Evolutionary conservation across 2,113 vertebrate species (phyloP).

Genomic region (Nibea coibor): DNA sequence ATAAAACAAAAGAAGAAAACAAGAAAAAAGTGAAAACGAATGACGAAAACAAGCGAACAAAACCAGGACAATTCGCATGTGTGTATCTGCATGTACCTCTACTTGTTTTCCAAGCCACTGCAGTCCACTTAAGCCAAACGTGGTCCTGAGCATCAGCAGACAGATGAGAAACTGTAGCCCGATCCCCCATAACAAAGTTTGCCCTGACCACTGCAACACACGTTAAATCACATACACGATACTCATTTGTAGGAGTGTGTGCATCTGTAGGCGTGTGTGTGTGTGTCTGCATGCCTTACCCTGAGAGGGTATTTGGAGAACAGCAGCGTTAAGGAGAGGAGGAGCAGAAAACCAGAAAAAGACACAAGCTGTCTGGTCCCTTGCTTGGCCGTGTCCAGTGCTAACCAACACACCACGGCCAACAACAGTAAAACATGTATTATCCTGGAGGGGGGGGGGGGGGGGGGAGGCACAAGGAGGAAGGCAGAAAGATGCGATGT

Average conservation of each 20-base stretch:
- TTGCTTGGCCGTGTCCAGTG: slow-evolving; percentile 84
- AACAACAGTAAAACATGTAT: slow-evolving; percentile 67
- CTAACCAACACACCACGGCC: slow-evolving; percentile 85
- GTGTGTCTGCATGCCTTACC: slow-evolving; percentile 72
- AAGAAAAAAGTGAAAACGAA: background rate
- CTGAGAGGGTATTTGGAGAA: slow-evolving; percentile 90
- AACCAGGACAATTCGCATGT: background rate
- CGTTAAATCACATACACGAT: background rate
- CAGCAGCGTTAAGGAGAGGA: slow-evolving; percentile 83
- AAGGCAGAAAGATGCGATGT: slow-evolving; percentile 40
- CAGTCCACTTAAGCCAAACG: slow-evolving; percentile 82
- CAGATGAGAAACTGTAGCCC: slow-evolving; percentile 89
- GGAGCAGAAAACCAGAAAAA: slow-evolving; percentile 86
- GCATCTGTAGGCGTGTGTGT: background rate
- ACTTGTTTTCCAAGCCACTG: slow-evolving; percentile 86
- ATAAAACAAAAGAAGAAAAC: background rate
- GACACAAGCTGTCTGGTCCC: slow-evolving; percentile 87
- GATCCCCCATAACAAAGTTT: slow-evolving; percentile 86
- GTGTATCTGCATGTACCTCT: slow-evolving; percentile 79
- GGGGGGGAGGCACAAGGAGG: background rate
- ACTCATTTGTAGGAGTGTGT: too few species aligned
- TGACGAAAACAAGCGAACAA: background rate
- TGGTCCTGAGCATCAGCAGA: slow-evolving; percentile 87
- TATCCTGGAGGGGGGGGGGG: slow-evolving; percentile 75
- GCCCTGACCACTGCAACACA: slow-evolving; percentile 86